phyloP scores from a whole-genome alignment of 1,140 invertebrate species.

The Apis laboriosa region DNA sequence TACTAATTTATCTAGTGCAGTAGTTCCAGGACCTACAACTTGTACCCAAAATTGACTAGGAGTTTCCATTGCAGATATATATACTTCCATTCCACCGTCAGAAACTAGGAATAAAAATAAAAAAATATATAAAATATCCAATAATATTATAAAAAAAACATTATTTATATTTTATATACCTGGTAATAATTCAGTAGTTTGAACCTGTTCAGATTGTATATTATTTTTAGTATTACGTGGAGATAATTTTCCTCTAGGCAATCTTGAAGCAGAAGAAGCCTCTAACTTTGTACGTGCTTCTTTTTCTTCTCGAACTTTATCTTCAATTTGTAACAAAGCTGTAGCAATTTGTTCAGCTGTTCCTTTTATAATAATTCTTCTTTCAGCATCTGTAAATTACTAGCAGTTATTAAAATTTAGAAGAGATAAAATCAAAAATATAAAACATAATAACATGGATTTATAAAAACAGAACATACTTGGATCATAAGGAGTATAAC shows the following conservation, averaged over 20 bases:
- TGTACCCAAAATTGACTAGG: constrained; percentile 93
- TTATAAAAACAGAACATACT: constrained; percentile 39
- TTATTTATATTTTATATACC: constrained; percentile 24
- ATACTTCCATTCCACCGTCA: constrained; percentile 87
- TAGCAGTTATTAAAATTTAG: constrained; percentile 19
- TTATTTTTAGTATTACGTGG: constrained; percentile 19
- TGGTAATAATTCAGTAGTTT: constrained; percentile 21
- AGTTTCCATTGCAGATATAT: constrained; percentile 89
- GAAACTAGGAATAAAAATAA: constrained; percentile 41
- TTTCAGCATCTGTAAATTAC: constrained; percentile 73
- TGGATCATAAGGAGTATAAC: constrained; percentile 9
- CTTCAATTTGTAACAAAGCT: constrained; percentile 83
- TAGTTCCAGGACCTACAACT: constrained; percentile 85
- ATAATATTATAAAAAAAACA: constrained; percentile 24
- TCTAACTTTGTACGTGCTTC: constrained; percentile 77
- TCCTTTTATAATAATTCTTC: constrained; percentile 83
- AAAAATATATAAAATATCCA: background rate
- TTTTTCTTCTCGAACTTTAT: constrained; percentile 83
- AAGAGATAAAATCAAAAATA: background rate
- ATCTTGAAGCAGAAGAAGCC: constrained; percentile 74
- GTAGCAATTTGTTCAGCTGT: constrained; percentile 83
- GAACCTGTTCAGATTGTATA: background rate
- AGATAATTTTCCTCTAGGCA: constrained; percentile 77
- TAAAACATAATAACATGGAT: background rate
- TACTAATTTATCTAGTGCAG: constrained; percentile 87